Evolutionary conservation across 2,113 vertebrate species (phyloP).

Genomic region (Heterotilapia buettikoferi): DNA sequence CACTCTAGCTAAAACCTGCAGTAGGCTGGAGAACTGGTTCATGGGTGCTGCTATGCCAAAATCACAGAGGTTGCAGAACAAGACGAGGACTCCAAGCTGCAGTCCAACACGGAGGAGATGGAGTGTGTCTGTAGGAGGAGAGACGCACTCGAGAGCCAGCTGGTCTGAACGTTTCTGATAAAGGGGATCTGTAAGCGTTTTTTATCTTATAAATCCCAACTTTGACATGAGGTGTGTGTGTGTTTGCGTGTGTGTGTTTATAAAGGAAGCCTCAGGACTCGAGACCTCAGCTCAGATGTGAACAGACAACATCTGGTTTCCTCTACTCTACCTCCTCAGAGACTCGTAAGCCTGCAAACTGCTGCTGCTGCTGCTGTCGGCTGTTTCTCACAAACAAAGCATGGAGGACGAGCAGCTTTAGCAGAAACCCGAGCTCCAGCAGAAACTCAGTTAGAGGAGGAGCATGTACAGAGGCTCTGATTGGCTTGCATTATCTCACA

Average conservation of each 20-base stretch:
- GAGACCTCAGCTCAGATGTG: not conserved
- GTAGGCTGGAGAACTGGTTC: not conserved
- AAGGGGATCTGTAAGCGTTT: not conserved
- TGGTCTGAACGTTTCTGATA: not conserved
- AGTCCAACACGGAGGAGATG: not conserved
- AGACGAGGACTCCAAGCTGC: not conserved
- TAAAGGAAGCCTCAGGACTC: not conserved
- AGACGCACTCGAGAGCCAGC: not conserved
- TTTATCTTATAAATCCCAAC: not conserved
- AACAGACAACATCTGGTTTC: not conserved
- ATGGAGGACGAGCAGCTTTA: not conserved
- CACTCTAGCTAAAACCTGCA: not conserved
- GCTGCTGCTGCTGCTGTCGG: not conserved
- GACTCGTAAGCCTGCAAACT: not conserved
- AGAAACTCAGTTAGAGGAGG: not conserved
- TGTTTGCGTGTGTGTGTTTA: not conserved
- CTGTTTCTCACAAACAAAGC: not conserved
- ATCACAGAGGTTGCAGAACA: not conserved
- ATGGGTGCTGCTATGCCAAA: not conserved
- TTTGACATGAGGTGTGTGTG: not conserved
- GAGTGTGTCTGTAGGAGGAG: rapidly evolving
- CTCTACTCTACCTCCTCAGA: not conserved
- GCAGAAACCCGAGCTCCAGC: not conserved
- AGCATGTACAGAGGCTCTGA: not conserved
- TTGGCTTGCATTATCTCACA: not conserved